phyloP scores from a whole-genome alignment of 2,113 vertebrate genomes.

The Catagonus wagneri region DNA sequence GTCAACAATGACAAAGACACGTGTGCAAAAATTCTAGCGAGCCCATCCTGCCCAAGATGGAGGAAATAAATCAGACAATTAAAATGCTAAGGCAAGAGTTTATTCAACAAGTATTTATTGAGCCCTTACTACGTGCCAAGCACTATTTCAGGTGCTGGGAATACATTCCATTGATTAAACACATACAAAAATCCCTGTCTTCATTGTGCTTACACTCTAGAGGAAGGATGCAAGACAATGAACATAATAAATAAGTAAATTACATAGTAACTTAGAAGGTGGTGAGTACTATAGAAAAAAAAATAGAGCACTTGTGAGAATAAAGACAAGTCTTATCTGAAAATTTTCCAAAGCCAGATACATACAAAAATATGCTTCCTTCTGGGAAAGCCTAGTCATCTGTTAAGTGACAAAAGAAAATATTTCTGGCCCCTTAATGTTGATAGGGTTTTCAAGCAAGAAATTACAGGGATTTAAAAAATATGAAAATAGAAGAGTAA shows the following conservation, averaged over 20 bases:
- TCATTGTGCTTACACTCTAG: constrained; percentile 50
- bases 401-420: constrained; percentile 3
- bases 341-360: constrained; percentile 58
- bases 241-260: constrained; percentile 73
- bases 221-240: constrained; percentile 42
- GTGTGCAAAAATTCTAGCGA: background rate
- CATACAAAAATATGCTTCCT: constrained; percentile 29
- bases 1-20: background rate
- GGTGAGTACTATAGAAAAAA: constrained; percentile 33
- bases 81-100: background rate
- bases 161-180: constrained; percentile 63
- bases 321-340: background rate
- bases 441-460: constrained; percentile 47
- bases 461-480: constrained; percentile 40
- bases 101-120: constrained; percentile 63
- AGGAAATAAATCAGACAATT: constrained; percentile 36
- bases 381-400: constrained; percentile 37
- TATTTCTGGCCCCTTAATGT: constrained; percentile 25
- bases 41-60: constrained; percentile 3
- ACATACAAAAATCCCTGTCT: constrained; percentile 64
- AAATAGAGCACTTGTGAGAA: constrained; percentile 16
- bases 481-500: background rate
- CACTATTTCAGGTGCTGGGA: constrained; percentile 50
- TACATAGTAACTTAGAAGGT: constrained; percentile 48
- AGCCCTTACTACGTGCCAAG: constrained; percentile 56